Percentiles rank a stretch among this genome's conserved stretches.
These are phyloP conservation scores for Deroptyus accipitrinus DNA, from an alignment of 2,113 vertebrate genomes.

Conservation along the genomic window DNA sequence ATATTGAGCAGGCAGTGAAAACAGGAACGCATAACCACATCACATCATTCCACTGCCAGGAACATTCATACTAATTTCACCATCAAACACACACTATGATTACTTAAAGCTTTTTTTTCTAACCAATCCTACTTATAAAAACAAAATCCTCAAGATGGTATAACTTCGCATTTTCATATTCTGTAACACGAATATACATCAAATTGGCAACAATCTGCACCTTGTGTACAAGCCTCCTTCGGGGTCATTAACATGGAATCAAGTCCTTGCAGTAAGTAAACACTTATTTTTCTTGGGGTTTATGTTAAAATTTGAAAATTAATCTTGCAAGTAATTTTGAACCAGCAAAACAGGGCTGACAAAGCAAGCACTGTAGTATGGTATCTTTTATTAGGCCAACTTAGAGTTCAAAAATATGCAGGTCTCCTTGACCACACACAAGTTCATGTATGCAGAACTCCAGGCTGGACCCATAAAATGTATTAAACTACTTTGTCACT, in stretches of 20 bases:
- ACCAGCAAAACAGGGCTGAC: slow-evolving; percentile 58
- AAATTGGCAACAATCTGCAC: slow-evolving; percentile 61
- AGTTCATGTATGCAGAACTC: slow-evolving; percentile 8
- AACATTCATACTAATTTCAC: slow-evolving; percentile 59
- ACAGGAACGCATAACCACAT: slow-evolving; percentile 53
- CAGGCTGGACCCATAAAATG: slow-evolving; percentile 30
- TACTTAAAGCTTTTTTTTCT: slow-evolving; percentile 52
- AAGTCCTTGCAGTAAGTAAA: slow-evolving; percentile 54
- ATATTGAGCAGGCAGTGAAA: slow-evolving; percentile 42
- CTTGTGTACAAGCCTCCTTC: slow-evolving; percentile 30
- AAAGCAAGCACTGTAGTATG: slow-evolving; percentile 65
- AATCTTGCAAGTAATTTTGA: slow-evolving; percentile 61
- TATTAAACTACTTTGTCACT: slow-evolving; percentile 48
- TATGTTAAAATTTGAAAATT: slow-evolving; percentile 66
- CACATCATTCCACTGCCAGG: slow-evolving; percentile 45
- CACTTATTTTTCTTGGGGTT: slow-evolving; percentile 52
- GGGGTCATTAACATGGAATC: slow-evolving; percentile 51
- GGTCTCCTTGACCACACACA: slow-evolving; percentile 51
- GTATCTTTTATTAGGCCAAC: slow-evolving; percentile 67
- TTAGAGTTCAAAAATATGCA: slow-evolving; percentile 63
- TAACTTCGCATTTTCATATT: slow-evolving; percentile 55
- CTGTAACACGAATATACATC: neutral
- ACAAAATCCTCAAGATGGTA: slow-evolving; percentile 32
- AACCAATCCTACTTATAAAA: slow-evolving; percentile 35
- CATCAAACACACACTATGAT: slow-evolving; percentile 47